Base-by-base conservation (phyloP, 2,888 invertebrate genomes). In the Scaptomyza flava region DNA sequence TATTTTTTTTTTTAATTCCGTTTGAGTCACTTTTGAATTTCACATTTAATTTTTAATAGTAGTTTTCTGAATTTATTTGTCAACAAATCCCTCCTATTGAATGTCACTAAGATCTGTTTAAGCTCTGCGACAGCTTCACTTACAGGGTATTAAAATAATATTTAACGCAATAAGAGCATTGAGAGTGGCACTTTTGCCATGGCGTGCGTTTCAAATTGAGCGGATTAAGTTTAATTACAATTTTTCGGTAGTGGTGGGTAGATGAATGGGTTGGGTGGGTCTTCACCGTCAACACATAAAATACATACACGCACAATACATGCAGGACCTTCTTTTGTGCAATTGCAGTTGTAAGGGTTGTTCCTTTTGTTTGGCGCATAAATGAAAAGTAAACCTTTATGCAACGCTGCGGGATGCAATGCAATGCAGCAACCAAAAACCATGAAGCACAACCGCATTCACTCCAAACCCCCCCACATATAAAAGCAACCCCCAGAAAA, bases 151-250 rank as follows among this genome's bases (percentile, higher is more conserved):
- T 17, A 17, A 38, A 48, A 53, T 41, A 57, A 62, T 48, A 60
- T 68, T 7, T 52, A 59, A 42, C 34, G 51, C 67, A 43, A 31
- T 58, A 34, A 54, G 72, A 56, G 53, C 57, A 66, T 66, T 72
- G 67, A 61, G 61, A 61, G 60, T 61, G 66, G 64, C 59, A 67
- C 77, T 77, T 70, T 77, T 47, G 74, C 56, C 46, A 68, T 72
- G 69, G 65, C 77, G 72, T 77, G 68, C 81, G 76, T 81, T 73
- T 76, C 83, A 81, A 80, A 81, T 89, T 89, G 89, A 90, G 89
- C 89, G 89, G 89, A 90, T 90, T 89, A 89, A 88, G 88, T 88
- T 86, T 82, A 89, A 89, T 89, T 89, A 89, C 83, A 89, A 86
- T 81, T 83, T 80, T 81, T 84, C 79, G 75, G 65, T 62, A 60